Percentiles rank a stretch among this genome's conserved stretches.
Evolutionary conservation across 2,113 vertebrate species (phyloP).

Genomic region (Podilymbus podiceps): DNA sequence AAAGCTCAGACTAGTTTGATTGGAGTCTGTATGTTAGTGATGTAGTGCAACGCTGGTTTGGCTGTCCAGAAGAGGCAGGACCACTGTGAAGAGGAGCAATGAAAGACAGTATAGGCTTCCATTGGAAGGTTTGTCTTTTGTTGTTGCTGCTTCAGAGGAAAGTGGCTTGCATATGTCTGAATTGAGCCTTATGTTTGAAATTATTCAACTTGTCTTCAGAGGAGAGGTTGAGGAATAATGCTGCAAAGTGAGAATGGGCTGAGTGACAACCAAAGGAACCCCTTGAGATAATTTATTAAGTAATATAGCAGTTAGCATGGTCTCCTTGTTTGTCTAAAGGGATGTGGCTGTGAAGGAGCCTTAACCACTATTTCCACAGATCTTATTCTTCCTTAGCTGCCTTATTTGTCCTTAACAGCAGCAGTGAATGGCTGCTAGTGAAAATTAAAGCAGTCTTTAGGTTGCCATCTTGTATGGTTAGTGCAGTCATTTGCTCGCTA

Average conservation of each 20-base stretch:
- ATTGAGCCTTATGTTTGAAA: background rate
- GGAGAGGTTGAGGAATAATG: background rate
- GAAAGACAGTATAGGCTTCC: background rate
- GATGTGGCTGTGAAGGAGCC: background rate
- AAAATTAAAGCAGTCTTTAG: background rate
- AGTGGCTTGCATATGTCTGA: background rate
- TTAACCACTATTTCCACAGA: background rate
- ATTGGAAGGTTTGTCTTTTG: background rate
- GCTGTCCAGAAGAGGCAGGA: background rate
- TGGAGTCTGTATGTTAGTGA: background rate
- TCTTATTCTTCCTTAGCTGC: background rate
- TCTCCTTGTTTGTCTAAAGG: background rate
- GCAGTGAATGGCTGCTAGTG: background rate
- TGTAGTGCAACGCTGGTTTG: fast-evolving
- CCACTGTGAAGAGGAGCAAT: background rate
- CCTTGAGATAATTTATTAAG: background rate
- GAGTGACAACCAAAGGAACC: background rate
- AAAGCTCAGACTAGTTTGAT: background rate
- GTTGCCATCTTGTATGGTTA: background rate
- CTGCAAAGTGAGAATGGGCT: background rate
- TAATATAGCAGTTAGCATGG: background rate
- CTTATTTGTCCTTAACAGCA: background rate
- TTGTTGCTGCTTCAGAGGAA: background rate
- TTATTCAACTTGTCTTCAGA: background rate
- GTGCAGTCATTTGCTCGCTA: background rate